Percentiles rank a stretch among this genome's conserved stretches.
phyloP scores from a whole-genome alignment of 2,888 invertebrate genomes.

The Lingula anatina region DNA sequence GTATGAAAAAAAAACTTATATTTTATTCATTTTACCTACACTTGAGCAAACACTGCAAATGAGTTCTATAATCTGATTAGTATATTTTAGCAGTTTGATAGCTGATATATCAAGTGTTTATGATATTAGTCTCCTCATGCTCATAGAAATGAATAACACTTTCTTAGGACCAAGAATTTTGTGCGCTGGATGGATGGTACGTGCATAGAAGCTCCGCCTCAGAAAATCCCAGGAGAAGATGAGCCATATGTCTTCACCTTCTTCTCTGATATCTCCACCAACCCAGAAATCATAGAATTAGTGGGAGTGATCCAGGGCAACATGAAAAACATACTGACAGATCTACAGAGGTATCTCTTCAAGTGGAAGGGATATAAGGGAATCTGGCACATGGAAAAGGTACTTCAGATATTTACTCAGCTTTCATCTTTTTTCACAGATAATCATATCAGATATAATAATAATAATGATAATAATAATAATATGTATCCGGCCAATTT shows the following conservation, averaged over 20 bases:
- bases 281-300: constrained; percentile 66
- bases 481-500: too few species aligned
- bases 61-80: too few species aligned
- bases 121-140: too few species aligned
- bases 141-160: too few species aligned
- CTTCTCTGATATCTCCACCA: constrained; percentile 72
- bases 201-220: constrained; percentile 68
- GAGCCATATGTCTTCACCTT: constrained; percentile 68
- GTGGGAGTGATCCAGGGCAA: constrained; percentile 65
- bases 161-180: constrained; percentile 65
- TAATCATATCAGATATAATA: too few species aligned
- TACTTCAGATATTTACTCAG: constrained; percentile 10
- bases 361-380: constrained; percentile 53
- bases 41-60: too few species aligned
- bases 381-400: constrained; percentile 52
- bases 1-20: constrained; percentile 46
- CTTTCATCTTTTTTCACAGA: too few species aligned
- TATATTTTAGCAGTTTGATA: too few species aligned
- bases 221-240: constrained; percentile 60
- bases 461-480: too few species aligned
- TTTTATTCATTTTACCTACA: not conserved
- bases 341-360: constrained; percentile 62
- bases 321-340: constrained; percentile 63
- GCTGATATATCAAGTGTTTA: too few species aligned
- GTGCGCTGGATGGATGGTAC: constrained; percentile 82